Conservation (phyloP, 2,797 vertebrate species). For the Schizothorax lantsangensis region DNA sequence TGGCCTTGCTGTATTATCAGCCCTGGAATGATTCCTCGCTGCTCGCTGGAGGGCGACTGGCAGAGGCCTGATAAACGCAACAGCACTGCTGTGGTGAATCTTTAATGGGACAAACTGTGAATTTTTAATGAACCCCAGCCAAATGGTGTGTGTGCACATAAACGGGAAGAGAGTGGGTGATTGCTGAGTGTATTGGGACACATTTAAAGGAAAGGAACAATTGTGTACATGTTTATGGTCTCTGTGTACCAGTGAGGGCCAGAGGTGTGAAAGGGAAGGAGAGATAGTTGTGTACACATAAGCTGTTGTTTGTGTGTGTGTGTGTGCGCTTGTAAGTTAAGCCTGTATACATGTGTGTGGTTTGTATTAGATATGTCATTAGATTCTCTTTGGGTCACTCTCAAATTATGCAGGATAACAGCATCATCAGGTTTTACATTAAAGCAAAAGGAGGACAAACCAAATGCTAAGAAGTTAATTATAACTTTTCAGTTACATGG, state of each 20-base stretch:
- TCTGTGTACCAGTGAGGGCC: constrained; percentile 12
- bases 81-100: constrained; percentile 72
- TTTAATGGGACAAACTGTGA: constrained; percentile 81
- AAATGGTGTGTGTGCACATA: constrained; percentile 33
- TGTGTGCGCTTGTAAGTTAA: not conserved
- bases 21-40: constrained; percentile 68
- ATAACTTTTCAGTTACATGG: not conserved
- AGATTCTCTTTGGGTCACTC: not conserved
- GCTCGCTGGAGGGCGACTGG: constrained; percentile 75
- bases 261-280: constrained; percentile 11
- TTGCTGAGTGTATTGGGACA: constrained; percentile 12
- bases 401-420: not conserved
- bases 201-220: constrained; percentile 32
- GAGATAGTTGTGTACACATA: not conserved
- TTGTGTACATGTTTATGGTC: constrained; percentile 11
- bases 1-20: constrained; percentile 55
- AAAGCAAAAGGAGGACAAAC: not conserved
- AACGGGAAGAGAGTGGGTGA: constrained; percentile 16
- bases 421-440: not conserved
- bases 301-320: too few species aligned
- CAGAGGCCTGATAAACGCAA: constrained; percentile 73
- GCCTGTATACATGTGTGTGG: not conserved
- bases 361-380: not conserved
- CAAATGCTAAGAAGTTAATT: not conserved
- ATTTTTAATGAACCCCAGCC: constrained; percentile 71